Conservation (phyloP, 2,797 vertebrate species). For the Labeo calbasu region DNA sequence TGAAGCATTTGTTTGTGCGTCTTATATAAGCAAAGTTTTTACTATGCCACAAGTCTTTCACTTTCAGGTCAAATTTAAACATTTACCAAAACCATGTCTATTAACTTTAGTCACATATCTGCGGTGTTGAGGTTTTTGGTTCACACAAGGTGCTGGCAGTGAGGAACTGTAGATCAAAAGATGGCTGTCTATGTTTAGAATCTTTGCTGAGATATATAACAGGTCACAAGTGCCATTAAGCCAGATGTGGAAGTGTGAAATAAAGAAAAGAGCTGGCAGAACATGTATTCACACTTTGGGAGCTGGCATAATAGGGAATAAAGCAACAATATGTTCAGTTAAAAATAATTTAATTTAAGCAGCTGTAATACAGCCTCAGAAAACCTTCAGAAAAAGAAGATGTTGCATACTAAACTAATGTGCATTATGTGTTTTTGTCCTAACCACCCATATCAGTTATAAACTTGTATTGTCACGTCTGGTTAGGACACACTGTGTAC, state of each 20-base stretch:
- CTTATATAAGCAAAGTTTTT: neutral
- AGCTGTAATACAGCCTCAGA: neutral
- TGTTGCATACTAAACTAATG: too few species aligned
- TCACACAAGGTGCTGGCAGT: neutral
- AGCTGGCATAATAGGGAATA: neutral
- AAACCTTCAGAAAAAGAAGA: neutral
- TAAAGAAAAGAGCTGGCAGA: neutral
- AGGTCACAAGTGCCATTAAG: neutral
- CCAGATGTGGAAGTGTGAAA: slow-evolving; percentile 14
- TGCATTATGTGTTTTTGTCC: neutral
- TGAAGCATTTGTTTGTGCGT: neutral
- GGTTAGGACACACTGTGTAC: neutral
- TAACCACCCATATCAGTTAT: neutral
- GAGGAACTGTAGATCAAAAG: neutral
- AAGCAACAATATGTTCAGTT: slow-evolving; percentile 11
- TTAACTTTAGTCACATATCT: neutral
- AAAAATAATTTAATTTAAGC: neutral
- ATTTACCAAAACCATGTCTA: neutral
- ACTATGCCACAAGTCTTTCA: neutral
- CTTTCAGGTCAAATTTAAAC: slow-evolving; percentile 3
- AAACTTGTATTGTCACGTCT: neutral
- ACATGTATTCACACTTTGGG: neutral
- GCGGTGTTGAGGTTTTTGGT: slow-evolving; percentile 1
- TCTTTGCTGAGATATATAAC: neutral
- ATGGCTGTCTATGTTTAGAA: neutral